Conservation (phyloP, 2,797 vertebrate species). For the Macropus fuliginosus region DNA sequence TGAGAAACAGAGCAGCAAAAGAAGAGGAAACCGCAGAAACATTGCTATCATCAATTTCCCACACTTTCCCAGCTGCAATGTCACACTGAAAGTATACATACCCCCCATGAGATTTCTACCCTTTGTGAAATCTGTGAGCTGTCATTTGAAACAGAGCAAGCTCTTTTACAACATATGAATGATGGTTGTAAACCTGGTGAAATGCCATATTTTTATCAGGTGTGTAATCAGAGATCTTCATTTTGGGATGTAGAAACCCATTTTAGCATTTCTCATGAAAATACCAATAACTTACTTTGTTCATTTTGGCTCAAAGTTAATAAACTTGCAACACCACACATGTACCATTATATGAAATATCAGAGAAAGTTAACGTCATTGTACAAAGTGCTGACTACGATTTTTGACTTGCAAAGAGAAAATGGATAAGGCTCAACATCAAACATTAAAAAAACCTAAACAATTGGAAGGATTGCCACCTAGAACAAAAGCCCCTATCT, state of each 20-base stretch:
- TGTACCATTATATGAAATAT: constrained; percentile 99
- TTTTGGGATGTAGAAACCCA: constrained; percentile 97
- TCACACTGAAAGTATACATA: constrained; percentile 98
- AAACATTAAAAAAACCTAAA: constrained; percentile 95
- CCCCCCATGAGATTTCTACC: constrained; percentile 93
- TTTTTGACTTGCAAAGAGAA: constrained; percentile 98
- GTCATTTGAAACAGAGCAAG: constrained; percentile 97
- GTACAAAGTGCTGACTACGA: constrained; percentile 96
- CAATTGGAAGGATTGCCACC: constrained; percentile 96
- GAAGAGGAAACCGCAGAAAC: constrained; percentile 99
- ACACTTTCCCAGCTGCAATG: constrained; percentile 99
- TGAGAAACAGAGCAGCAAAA: constrained; percentile 98
- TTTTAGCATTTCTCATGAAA: constrained; percentile 95
- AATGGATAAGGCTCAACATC: constrained; percentile 94
- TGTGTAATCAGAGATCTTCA: constrained; percentile 96
- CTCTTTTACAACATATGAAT: constrained; percentile 99
- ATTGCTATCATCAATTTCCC: constrained; percentile 97
- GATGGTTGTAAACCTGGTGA: constrained; percentile 99
- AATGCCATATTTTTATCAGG: constrained; percentile 99
- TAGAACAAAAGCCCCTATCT: constrained; percentile 98
- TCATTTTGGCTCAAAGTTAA: constrained; percentile 99
- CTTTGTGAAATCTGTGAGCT: constrained; percentile 99
- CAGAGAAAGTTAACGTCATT: constrained; percentile 98
- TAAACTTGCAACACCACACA: constrained; percentile 93
- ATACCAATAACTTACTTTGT: constrained; percentile 97